Evolutionary conservation across 2,113 vertebrate genomes (phyloP), one percentile per base, ranked within the genome.

Genomic region (Syngnathus scovelli): DNA sequence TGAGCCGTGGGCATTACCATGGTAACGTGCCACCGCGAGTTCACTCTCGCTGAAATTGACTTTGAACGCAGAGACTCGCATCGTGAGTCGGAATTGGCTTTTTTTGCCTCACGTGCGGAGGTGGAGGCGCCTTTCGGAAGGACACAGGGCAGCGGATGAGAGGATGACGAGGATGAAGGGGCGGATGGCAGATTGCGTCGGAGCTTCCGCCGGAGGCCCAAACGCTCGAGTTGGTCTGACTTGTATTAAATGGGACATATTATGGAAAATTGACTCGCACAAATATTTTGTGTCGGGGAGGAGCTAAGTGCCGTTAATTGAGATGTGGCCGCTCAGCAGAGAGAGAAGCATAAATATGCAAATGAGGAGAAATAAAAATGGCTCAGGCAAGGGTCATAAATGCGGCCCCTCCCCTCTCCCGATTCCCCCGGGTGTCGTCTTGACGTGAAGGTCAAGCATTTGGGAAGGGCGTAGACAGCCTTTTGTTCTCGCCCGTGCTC

Each of bases 181-280:
- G 73, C 52, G 12, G 56, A 74, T 13, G 55, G 67, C 68, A 83
- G 82, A 84, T 84, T 83, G 80, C 33, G 71, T 78, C 78, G 78
- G 83, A 82, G 80, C 85, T 81, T 39, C 68, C 70, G 72, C 39
- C 68, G 66, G 77, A 76, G 75, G 75, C 69, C 66, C 59, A 7
- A 71, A 78, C 19, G 2, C 68, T 18, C n/a, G 66, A 16, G 46
- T 48, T 2, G 13, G 11, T 43, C 41, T 43, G 41, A 43, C 3
- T 43, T 43, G 41, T 43, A 43, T 33, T 33, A 33, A 33, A 33
- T 27, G 27, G 27, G 27, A 27, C 27, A 27, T 27, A 27, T 43
- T 43, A 8, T 43, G 41, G 2, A 43, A 11, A 43, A 43, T 43
- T 43, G 41, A 43, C 41, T 43, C 23, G 23, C 23, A 23, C 23